Conservation (phyloP, 2,797 vertebrate species). For the Aratinga solstitialis region DNA sequence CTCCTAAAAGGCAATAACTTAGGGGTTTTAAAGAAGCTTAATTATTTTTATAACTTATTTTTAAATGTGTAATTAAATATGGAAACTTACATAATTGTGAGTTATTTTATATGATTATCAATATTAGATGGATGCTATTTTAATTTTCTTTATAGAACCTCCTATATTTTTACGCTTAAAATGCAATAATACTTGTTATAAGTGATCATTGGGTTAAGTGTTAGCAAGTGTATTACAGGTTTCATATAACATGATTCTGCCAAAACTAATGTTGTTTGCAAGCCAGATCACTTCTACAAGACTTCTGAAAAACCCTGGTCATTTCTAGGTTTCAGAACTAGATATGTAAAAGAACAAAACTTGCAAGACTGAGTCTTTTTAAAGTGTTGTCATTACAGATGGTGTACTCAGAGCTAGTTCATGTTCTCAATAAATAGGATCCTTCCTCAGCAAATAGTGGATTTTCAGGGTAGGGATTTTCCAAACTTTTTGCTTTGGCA, state of each 20-base stretch:
- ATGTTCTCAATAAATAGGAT: background rate
- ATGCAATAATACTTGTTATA: conserved; percentile 57
- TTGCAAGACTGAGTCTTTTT: background rate
- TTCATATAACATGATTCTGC: conserved; percentile 6
- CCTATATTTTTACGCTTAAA: conserved; percentile 65
- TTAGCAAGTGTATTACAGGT: background rate
- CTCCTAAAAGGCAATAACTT: conserved; percentile 66
- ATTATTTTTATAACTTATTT: conserved; percentile 80
- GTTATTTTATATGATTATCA: conserved; percentile 66
- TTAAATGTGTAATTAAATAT: conserved; percentile 73
- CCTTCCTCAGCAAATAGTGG: background rate
- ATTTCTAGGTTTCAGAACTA: background rate
- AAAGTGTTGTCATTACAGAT: background rate
- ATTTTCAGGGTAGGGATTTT: background rate
- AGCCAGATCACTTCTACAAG: background rate
- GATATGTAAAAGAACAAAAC: background rate
- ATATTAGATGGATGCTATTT: conserved; percentile 62
- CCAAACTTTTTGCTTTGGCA: background rate
- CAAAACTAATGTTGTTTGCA: background rate
- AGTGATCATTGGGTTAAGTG: background rate
- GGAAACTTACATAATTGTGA: conserved; percentile 61
- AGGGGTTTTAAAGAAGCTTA: conserved; percentile 60
- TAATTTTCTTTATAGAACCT: conserved; percentile 66
- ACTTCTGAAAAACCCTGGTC: background rate
- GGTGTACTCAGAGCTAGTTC: background rate